Base-by-base conservation (phyloP, 2,888 invertebrate genomes). In the Drosophila mimetica region DNA sequence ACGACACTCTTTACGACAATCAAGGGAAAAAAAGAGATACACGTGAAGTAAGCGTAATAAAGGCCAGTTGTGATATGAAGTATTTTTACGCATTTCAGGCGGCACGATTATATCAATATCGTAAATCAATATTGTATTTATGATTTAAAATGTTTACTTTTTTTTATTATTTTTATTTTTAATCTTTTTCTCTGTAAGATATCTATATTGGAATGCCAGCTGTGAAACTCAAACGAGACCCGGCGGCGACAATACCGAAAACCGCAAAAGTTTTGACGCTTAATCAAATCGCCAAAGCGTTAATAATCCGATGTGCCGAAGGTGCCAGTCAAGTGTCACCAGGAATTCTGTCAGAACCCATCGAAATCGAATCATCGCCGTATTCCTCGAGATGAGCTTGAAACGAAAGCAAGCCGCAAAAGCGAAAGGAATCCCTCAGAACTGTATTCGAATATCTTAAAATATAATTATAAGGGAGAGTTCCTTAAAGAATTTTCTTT, bases 211-310 rank as follows among this genome's bases (percentile, higher is more conserved):
- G 16, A 14, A 53, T 57, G 25, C 25, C 34, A n/a, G 13, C 32
- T 58, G 18, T 13, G 13, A 58, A 36, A 28, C 37, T 39, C 44
- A 20, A 58, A 48, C 58, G 80, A 79, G 66, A 79, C 76, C 50
- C 52, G 47, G 63, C 79, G 69, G 73, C 63, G 73, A 69, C 66
- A 30, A 22, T 30, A 28, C 60, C 36, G 2, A 44, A 65, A 64
- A 85, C 86, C 79, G 67, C 86, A 85, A 72, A 30, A 69, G 63
- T 65, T 84, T 75, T 72, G 87, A 83, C 71, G 76, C 78, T 74
- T 65, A 81, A 86, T 84, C 81, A 72, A 82, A 66, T 71, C 81
- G 85, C 76, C 67, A 75, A 85, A 80, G 81, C 87, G 81, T 86
- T 77, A 82, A 82, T 87, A 87, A 82, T 87, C 76, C 70, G 69